Conservation (phyloP, 1,140 invertebrate species). For the Venustaconcha ellipsiformis region DNA sequence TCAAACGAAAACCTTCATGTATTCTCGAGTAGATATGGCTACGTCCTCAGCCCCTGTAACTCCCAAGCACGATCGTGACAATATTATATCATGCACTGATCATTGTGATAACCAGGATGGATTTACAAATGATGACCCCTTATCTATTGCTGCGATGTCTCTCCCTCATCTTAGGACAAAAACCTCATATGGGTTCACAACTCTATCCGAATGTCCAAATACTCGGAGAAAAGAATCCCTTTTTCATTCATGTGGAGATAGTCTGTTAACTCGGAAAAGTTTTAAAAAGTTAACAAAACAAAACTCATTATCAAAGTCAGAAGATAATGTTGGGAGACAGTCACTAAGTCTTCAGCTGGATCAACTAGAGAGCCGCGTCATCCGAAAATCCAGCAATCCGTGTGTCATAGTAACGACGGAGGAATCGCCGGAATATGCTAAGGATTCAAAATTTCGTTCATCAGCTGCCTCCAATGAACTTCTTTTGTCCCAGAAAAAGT, state of each 20-base stretch:
- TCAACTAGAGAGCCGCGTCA: neutral
- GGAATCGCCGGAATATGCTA: neutral
- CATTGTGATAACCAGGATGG: conserved; percentile 11
- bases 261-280: conserved; percentile 10
- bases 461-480: too few species aligned
- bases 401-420: conserved; percentile 4
- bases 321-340: neutral
- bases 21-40: neutral
- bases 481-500: neutral
- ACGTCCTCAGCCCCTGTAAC: conserved; percentile 49
- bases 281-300: conserved; percentile 7
- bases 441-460: neutral
- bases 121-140: conserved; percentile 48
- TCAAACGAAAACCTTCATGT: conserved; percentile 16
- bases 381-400: conserved; percentile 9
- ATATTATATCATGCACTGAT: conserved; percentile 25
- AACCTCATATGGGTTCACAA: conserved; percentile 52
- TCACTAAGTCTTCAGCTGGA: neutral
- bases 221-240: conserved; percentile 54
- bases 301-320: neutral
- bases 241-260: conserved; percentile 39
- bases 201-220: conserved; percentile 52
- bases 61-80: conserved; percentile 49
- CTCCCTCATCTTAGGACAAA: conserved; percentile 47
- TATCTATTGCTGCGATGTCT: conserved; percentile 49